Base-by-base conservation (phyloP, 2,113 vertebrate genomes). In the Anarrhichthys ocellatus region DNA sequence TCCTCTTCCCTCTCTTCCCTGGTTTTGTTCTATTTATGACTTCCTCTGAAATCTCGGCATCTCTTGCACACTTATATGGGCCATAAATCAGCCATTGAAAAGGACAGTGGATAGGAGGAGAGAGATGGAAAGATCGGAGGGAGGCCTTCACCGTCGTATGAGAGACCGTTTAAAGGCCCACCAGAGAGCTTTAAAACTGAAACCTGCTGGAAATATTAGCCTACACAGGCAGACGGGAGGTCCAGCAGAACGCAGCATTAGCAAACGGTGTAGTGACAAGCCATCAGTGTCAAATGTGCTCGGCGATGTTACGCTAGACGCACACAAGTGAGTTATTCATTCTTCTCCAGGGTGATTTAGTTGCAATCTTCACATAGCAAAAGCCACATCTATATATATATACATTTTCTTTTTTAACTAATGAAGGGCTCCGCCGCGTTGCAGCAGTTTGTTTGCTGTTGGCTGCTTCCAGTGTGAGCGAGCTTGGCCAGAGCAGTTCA, bases 21-120 rank as follows among this genome's bases (percentile, higher is more conserved):
- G 80, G 87, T 91, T 91, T 93, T 88, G 90, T 92, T 92, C 83
- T 92, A 93, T 95, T 95, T 95, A 95, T 90, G 94, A 95, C 94
- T 95, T 96, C 94, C 94, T 94, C 84, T 94, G 90, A 93, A 95
- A 95, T 94, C 91, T 89, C 90, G 65, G 85, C 91, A 69, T 93
- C 88, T 93, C 92, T 72, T 80, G 91, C 89, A 94, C 87, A 92
- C 94, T 94, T 94, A 94, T 92, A 94, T 94, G 91, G 91, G 92
- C 92, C 94, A 97, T 96, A 97, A 98, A 97, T 96, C 94, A 96
- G 85, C 32, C 88, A 86, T 94, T 91, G 94, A 96, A 96, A 97
- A 97, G 96, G 95, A 96, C 96, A 95, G 94, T 83, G 91, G 94
- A 94, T 90, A 95, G 92, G 95, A 96, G 94, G 92, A 89, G 95